Base-by-base conservation (phyloP, 2,113 vertebrate species). In the Nerophis lumbriciformis region DNA sequence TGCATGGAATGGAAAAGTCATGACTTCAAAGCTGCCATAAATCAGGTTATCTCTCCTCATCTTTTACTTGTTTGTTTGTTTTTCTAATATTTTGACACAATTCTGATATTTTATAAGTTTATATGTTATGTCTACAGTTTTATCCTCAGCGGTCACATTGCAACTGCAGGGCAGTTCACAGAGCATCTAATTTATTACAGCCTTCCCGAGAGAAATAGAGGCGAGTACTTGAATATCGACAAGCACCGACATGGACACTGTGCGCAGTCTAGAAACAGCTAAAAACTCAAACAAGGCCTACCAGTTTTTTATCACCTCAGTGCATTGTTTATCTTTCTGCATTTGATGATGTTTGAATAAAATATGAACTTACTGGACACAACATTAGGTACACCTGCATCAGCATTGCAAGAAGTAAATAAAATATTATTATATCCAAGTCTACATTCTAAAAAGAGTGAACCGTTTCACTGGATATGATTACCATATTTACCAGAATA, bases 151-250 rank as follows among this genome's bases (percentile, higher is more conserved):
- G 68, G 82, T 88, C 86, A 84, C 83, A 84, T 83, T 88, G 87
- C 84, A 87, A 92, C 91, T 92, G 91, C 91, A 89, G 91, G 91
- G 87, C 90, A 91, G 91, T 92, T 92, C 85, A 85, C 77, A 73
- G 84, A 88, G 81, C 83, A 87, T 88, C 83, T 92, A 91, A 91
- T 91, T 92, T 92, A 92, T 91, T 90, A 67, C 83, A 45, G 42
- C 88, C 82, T 87, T 86, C 82, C 85, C 57, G 35, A 68, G 58
- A 78, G 79, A 79, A 78, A 83, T 61, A 78, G 63, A 86, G 83
- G 76, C 88, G 87, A 85, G 88, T 90, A 90, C 87, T 88, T 88
- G 84, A 91, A 83, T 87, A 83, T 84, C 36, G 88, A 92, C 90
- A 91, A 89, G 88, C 75, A 68, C 69, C 71, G 35, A 78, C 68